Evolutionary conservation across 92 coral and sea anemone genomes (phyloP), one percentile per base, ranked within the genome.

Genomic region (Anthopleura xanthogrammica): DNA sequence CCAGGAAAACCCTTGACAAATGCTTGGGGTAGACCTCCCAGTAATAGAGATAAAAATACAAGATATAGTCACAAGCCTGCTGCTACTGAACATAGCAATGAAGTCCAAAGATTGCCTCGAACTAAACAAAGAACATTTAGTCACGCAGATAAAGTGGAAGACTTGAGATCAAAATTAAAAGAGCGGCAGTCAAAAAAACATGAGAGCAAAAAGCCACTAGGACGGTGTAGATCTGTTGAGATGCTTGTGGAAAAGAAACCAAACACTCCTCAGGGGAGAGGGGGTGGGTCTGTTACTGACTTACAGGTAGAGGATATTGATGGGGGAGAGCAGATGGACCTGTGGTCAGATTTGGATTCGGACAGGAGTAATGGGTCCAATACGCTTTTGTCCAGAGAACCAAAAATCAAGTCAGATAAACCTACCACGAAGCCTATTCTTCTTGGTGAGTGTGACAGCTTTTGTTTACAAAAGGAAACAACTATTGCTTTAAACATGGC

Each of bases 361-460:
- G 81, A 75, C 19, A 65, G 91, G 55, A 87, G 92, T 78, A 76
- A 86, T 6, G 81, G 85, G 13, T 93, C 90, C 12, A 87, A 88
- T 78, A 94, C 88, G 75, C 84, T 86, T 64, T 70, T 85, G 50
- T 92, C 97, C 5, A 92, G 94, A 79, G 94, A 85, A 77, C 79
- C 95, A n/a, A 91, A 74, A 52, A 89, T 91, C 13, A 91, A 87
- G 60, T 94, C 98, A 5, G 89, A 85, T 22, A 97, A 89, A 85
- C 89, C 98, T 7, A 64, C 97, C 16, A 97, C 99, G 1, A 97
- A 88, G 75, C 94, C 99, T 12, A 76, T 97, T 16, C 95, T 86
- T 60, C 91, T 97, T 24, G 99, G 99, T 97, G 87, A 79, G 98
- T 85, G 29, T 24, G 12, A 56, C 23, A 62, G 11, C 29, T 0